Evolutionary conservation across 1,140 invertebrate genomes (phyloP).

Genomic region (Trichonephila clavipes): DNA sequence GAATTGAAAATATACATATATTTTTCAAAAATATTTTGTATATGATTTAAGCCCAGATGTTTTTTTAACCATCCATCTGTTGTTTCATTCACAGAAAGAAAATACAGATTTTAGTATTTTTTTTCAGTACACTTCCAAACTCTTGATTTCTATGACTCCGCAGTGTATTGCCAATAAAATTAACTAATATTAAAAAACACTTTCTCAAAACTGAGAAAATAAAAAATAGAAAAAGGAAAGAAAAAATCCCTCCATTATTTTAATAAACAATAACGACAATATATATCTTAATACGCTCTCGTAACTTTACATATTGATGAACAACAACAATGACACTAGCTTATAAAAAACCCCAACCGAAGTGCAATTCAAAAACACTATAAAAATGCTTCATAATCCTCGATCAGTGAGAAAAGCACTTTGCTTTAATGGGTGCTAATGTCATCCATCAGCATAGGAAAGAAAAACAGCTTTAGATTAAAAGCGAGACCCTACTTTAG

Average conservation of each 20-base stretch:
- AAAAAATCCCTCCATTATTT: not conserved
- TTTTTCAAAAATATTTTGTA: too few species aligned
- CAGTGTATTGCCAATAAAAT: too few species aligned
- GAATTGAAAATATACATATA: too few species aligned
- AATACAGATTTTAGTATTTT: too few species aligned
- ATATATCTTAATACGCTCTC: not conserved
- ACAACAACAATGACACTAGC: not conserved
- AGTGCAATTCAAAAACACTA: not conserved
- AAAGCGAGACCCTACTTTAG: not conserved
- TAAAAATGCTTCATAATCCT: not conserved
- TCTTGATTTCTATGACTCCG: too few species aligned
- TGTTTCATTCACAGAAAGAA: too few species aligned
- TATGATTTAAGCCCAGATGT: too few species aligned
- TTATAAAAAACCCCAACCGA: not conserved
- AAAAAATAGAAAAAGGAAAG: not conserved
- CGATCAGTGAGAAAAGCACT: conserved; percentile 1
- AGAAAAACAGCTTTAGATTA: conserved; percentile 8
- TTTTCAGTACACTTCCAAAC: too few species aligned
- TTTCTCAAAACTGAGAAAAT: too few species aligned
- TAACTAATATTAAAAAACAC: too few species aligned
- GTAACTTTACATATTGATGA: not conserved
- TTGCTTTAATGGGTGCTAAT: conserved; percentile 26
- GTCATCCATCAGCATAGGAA: not conserved
- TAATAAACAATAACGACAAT: not conserved
- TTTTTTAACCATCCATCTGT: too few species aligned